Base-by-base conservation (phyloP, 2,113 vertebrate genomes). In the Tetrao urogallus region DNA sequence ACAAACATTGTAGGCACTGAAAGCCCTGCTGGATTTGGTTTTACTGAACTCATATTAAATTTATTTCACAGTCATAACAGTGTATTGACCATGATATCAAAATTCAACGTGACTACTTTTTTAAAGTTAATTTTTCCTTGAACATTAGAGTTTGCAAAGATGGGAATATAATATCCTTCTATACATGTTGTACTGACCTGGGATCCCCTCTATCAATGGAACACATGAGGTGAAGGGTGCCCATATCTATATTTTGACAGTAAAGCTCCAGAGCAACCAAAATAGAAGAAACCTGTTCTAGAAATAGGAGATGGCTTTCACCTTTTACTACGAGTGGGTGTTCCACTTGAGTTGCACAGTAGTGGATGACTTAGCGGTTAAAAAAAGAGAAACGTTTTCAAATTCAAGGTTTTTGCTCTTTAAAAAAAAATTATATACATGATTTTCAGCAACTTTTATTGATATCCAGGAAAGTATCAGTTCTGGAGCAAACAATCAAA, bases 301-400 rank as follows among this genome's bases (percentile, higher is more conserved):
- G 89, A 85, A 93, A 94, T 82, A 90, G 90, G 61, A 85, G 92
- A 96, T 86, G 95, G 89, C 93, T 95, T 96, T 97, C 94, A 91
- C 92, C 97, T 96, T 97, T 97, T 97, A 95, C 96, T 95, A 95
- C 92, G 86, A 97, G 92, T 91, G 88, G 65, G 67, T 91, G 89
- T 97, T 97, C 96, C 81, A 95, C 96, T 96, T 97, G 92, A 97
- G 93, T 90, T 96, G 93, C 75, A 86, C 11, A 85, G 80, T 73
- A 92, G 74, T 82, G 70, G 52, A 88, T 94, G 69, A 91, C 93
- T 91, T 97, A 86, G 54, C 78, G 77, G 80, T 91, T 97, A 73
- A 45, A 80, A 28, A 57, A 28, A n/a, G 5, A 80, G 52, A 67
- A 57, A 30, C 19, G 25, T 48, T 86, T 56, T 30, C 17, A 40